Evolutionary conservation across 2,888 invertebrate species (phyloP), one percentile per base, ranked within the genome.

Genomic region (Tachina fera): DNA sequence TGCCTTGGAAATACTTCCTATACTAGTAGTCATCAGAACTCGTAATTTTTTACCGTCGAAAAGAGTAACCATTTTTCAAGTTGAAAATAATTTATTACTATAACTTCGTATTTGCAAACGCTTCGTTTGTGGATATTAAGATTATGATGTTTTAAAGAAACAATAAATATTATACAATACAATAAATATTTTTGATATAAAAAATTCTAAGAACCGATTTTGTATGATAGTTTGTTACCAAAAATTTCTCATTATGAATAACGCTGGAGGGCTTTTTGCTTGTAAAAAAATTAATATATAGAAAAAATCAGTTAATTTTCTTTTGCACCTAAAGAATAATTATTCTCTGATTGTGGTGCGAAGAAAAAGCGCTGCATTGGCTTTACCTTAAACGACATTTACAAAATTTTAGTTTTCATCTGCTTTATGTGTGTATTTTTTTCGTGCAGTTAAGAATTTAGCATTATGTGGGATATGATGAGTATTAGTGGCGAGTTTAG

Each of bases 401-500:
- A 53, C 41, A 16, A 60, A 56, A 22, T 75, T 74, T 74, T 72
- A 58, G 71, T 71, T 65, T 58, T 45, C 80, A 45, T 77, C 16
- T 45, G 22, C 39, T 51, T 71, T 83, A 19, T 19, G 22, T 19
- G 16, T 49, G 3, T 63, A 31, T 14, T 63, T 58, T n/a, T 47
- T 31, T 47, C 51, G n/a, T 63, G 51, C 47, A 49, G 58, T 65
- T 65, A 51, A 31, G 14, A 70, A 41, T 79, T 16, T 49, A 49
- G 31, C 49, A 56, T 78, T 78, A 78, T 78, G 78, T 74, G 53
- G 83, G 70, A 83, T 83, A 83, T 76, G 79, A 83, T 71, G 75
- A 86, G 74, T 80, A 84, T 77, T 77, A 79, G 83, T 79, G 83
- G 68, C 85, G 53, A 83, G 53, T 80, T 87, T 49, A 77, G 22